These are phyloP conservation scores for Manis javanica DNA, from an alignment of 2,797 vertebrate genomes.

Conservation along the genomic window DNA sequence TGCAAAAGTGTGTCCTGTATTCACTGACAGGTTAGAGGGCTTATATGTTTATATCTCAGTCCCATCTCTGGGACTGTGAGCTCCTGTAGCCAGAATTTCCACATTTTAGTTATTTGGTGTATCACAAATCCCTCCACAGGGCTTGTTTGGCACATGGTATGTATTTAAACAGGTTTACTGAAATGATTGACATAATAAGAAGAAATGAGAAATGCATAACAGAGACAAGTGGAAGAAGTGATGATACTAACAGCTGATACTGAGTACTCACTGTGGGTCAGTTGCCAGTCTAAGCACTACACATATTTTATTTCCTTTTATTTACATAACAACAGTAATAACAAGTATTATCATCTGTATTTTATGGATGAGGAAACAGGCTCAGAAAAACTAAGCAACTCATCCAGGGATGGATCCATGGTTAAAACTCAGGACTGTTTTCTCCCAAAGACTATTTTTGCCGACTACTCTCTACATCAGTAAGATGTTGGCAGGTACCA, in stretches of 20 bases:
- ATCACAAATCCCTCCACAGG: background rate
- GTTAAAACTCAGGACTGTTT: background rate
- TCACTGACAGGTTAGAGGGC: background rate
- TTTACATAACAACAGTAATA: background rate
- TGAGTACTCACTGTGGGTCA: background rate
- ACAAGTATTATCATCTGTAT: background rate
- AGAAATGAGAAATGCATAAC: background rate
- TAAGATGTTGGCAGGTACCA: background rate
- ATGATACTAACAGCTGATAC: background rate
- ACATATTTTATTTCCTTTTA: background rate
- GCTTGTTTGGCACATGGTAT: background rate
- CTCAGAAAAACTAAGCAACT: background rate
- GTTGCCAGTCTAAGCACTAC: background rate
- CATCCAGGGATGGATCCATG: background rate
- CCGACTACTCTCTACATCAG: background rate
- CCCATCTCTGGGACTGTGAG: background rate
- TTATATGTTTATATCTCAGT: background rate
- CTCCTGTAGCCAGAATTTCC: background rate
- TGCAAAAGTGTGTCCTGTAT: background rate
- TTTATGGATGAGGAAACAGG: background rate
- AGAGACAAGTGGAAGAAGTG: background rate
- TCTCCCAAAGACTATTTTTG: conserved; percentile 17
- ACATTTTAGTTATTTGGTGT: background rate
- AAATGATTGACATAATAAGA: background rate
- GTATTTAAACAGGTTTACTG: background rate